Percentiles rank a stretch among this genome's conserved stretches.
phyloP scores from a whole-genome alignment of 2,888 invertebrate species.

The Hirtodrosophila histrioides region DNA sequence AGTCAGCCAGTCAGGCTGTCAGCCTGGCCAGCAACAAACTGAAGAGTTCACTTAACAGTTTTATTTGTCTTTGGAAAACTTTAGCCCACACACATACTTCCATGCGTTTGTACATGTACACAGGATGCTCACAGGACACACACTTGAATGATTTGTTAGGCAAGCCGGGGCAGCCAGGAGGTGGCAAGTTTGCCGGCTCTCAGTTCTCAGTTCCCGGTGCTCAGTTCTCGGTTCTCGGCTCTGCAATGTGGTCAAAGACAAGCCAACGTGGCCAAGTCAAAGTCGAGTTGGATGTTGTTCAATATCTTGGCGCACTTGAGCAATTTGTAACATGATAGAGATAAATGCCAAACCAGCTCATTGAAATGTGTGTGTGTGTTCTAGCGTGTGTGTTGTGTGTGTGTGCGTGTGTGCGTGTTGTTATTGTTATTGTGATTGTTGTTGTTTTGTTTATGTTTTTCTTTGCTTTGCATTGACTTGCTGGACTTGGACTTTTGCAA shows the following conservation, averaged over 20 bases:
- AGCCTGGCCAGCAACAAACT: conserved; percentile 55
- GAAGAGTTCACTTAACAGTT: conserved; percentile 79
- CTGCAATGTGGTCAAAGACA: conserved; percentile 71
- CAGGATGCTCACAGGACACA: conserved; percentile 45
- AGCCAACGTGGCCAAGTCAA: conserved; percentile 62
- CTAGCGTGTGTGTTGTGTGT: conserved; percentile 2
- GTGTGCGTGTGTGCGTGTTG: conserved; percentile 23
- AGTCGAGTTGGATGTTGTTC: conserved; percentile 45
- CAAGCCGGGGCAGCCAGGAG: conserved; percentile 2
- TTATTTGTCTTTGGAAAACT: conserved; percentile 78
- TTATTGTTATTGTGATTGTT: conserved; percentile 18
- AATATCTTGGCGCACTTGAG: conserved; percentile 74
- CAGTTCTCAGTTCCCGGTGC: conserved; percentile 13
- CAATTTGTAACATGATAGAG: conserved; percentile 78
- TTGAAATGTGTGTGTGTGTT: conserved; percentile 18
- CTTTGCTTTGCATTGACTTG: conserved; percentile 76
- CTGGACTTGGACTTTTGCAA: conserved; percentile 43
- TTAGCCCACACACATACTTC: conserved; percentile 49
- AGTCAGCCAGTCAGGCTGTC: conserved; percentile 29
- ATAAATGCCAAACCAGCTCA: conserved; percentile 59
- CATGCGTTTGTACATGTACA: conserved; percentile 10
- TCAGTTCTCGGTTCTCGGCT: background rate
- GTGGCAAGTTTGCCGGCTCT: conserved; percentile 21
- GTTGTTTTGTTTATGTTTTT: conserved; percentile 71
- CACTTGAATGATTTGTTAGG: conserved; percentile 64